These are phyloP conservation scores for Hymenopus coronatus DNA, from an alignment of 2,888 invertebrate genomes.

Conservation along the genomic window DNA sequence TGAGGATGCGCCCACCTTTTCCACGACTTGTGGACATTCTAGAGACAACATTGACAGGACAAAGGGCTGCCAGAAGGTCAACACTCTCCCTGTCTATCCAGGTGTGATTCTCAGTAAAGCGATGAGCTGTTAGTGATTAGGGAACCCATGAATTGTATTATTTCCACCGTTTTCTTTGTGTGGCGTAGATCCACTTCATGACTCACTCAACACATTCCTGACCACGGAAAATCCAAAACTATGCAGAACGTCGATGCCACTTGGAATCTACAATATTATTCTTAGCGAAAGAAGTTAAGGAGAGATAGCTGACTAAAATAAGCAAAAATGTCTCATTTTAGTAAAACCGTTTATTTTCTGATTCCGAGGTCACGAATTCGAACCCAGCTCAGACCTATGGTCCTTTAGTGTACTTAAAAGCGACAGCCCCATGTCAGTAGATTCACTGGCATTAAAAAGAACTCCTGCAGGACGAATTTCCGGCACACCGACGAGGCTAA, in stretches of 20 bases:
- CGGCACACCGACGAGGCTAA: no score
- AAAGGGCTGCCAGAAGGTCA: not conserved
- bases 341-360: no score
- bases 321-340: no score
- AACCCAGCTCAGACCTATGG: no score
- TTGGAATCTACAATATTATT: no score
- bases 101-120: not conserved
- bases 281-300: no score
- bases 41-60: not conserved
- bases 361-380: no score
- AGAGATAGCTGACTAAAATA: no score
- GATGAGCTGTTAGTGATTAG: not conserved
- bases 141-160: not conserved
- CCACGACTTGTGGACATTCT: not conserved
- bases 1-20: not conserved
- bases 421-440: no score
- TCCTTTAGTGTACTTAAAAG: no score
- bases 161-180: not conserved
- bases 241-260: not conserved
- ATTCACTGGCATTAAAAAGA: no score
- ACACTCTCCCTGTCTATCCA: not conserved
- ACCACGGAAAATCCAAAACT: not conserved
- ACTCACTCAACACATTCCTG: not conserved
- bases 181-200: not conserved
- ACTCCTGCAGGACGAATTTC: no score